These are phyloP conservation scores for Muntiacus reevesi DNA, from an alignment of 2,113 vertebrate species.

Conservation along the genomic window DNA sequence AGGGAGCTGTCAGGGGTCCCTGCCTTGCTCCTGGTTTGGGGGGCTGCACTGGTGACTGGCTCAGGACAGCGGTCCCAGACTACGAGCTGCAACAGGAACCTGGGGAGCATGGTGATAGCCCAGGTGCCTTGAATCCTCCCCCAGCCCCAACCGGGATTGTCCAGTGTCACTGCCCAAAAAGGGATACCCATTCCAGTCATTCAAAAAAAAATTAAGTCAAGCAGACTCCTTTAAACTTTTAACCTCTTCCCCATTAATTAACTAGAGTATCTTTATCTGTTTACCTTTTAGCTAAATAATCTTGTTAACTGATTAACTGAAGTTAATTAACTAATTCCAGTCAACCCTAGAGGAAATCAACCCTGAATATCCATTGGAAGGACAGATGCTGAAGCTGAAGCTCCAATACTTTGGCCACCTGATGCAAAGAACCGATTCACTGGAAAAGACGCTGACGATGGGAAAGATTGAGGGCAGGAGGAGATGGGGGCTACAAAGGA, in stretches of 20 bases:
- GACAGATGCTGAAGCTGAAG: background rate
- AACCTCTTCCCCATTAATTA: slow-evolving; percentile 44
- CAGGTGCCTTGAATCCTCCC: background rate
- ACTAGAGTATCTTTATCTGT: background rate
- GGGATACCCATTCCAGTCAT: too few relatives aligned
- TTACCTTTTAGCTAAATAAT: slow-evolving; percentile 38
- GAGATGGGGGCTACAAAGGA: background rate
- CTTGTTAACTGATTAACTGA: slow-evolving; percentile 29
- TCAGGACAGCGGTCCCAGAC: background rate
- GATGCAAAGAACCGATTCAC: background rate
- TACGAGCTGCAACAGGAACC: rapidly evolving
- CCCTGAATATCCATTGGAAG: background rate
- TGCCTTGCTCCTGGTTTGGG: background rate
- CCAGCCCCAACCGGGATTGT: rapidly evolving
- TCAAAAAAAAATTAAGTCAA: background rate
- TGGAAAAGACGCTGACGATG: background rate
- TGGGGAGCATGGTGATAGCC: background rate
- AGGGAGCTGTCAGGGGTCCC: background rate
- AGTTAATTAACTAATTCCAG: background rate
- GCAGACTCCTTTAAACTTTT: slow-evolving; percentile 12
- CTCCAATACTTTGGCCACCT: background rate
- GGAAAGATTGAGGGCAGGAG: background rate
- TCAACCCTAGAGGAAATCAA: background rate
- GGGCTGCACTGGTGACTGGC: too few relatives aligned
- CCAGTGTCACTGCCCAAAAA: background rate